A percentile compares a stretch with the other conserved stretches of the same genome.
Conservation (phyloP, 2,888 invertebrate species). For the Drosophila niveifrons region DNA sequence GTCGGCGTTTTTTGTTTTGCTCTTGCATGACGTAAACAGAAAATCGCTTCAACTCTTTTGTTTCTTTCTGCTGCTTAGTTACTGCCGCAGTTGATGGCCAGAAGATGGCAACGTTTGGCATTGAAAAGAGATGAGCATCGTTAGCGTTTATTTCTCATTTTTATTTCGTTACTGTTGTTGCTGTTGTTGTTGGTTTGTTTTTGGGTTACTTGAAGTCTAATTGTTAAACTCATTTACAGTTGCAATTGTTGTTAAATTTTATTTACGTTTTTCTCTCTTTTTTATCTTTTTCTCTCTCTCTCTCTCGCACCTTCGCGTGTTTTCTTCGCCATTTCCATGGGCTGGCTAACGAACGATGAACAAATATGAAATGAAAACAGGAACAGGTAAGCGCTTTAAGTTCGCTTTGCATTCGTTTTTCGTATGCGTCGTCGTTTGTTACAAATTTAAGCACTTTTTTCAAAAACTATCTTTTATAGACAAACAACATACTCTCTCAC, state of each 20-base stretch:
- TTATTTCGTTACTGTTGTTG: constrained; percentile 19
- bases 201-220: constrained; percentile 37
- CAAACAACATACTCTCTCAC: constrained; percentile 23
- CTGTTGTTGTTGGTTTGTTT: background rate
- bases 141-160: constrained; percentile 19
- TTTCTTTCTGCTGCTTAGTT: constrained; percentile 34
- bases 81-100: constrained; percentile 64
- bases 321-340: constrained; percentile 23
- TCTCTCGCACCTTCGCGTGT: constrained; percentile 5
- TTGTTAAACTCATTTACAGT: constrained; percentile 54
- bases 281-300: constrained; percentile 14
- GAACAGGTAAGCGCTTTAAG: constrained; percentile 75
- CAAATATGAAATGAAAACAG: constrained; percentile 53
- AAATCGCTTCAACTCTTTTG: constrained; percentile 56
- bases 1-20: constrained; percentile 72
- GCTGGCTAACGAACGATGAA: constrained; percentile 23
- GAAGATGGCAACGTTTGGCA: constrained; percentile 62
- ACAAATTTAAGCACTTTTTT: constrained; percentile 78
- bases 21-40: constrained; percentile 78
- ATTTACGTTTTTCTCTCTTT: constrained; percentile 37
- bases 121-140: constrained; percentile 68
- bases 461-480: constrained; percentile 73
- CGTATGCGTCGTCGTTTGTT: constrained; percentile 68
- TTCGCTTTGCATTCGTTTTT: constrained; percentile 66
- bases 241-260: constrained; percentile 43